Conservation (phyloP, 1,140 invertebrate genomes). For the Drosophila orena region DNA sequence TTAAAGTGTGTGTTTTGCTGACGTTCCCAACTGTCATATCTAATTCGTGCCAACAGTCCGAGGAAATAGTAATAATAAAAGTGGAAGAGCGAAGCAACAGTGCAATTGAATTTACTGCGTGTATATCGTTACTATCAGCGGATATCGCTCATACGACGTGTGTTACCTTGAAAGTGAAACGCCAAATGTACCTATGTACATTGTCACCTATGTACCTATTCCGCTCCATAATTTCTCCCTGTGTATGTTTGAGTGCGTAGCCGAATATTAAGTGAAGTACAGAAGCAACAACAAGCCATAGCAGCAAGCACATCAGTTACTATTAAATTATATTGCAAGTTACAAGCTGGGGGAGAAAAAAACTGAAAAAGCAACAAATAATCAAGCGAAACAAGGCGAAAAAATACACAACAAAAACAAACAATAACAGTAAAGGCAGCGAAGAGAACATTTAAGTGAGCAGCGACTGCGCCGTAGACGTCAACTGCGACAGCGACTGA, state of each 20-base stretch:
- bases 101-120: conserved; percentile 14
- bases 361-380: conserved; percentile 58
- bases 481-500: conserved; percentile 31
- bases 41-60: conserved; percentile 12
- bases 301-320: conserved; percentile 46
- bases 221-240: background rate
- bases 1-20: conserved; percentile 36
- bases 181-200: conserved; percentile 35
- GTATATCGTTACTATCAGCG: conserved; percentile 34
- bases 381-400: conserved; percentile 74
- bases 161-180: conserved; percentile 65
- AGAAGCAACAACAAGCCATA: conserved; percentile 49
- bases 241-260: conserved; percentile 50
- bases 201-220: conserved; percentile 19
- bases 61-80: conserved; percentile 9
- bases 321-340: conserved; percentile 79
- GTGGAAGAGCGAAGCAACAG: conserved; percentile 13
- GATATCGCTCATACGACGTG: conserved; percentile 55
- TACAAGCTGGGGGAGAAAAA: conserved; percentile 53
- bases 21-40: conserved; percentile 32
- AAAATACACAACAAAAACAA: conserved; percentile 66
- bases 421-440: conserved; percentile 47
- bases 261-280: conserved; percentile 65
- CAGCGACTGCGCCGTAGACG: conserved; percentile 19
- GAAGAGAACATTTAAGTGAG: conserved; percentile 61